These are phyloP conservation scores for Pristionchus maxplancki DNA, from an alignment of 2,888 invertebrate genomes.

Conservation along the genomic window DNA sequence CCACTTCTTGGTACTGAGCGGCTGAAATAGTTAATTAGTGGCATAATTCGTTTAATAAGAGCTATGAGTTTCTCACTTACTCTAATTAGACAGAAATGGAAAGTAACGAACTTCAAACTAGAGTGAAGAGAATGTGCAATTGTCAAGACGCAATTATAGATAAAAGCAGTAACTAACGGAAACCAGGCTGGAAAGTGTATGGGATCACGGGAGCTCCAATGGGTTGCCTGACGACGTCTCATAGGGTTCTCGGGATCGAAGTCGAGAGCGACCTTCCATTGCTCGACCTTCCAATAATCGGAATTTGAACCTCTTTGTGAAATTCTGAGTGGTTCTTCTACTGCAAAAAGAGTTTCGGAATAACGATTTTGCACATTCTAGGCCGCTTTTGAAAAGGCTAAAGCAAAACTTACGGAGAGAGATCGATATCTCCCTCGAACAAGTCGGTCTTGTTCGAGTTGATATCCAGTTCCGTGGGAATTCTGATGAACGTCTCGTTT, in stretches of 20 bases:
- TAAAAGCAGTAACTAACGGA: constrained; percentile 1
- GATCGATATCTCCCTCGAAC: constrained; percentile 30
- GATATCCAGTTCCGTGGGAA: constrained; percentile 14
- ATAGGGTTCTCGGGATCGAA: neutral
- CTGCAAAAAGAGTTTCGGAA: neutral
- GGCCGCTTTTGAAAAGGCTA: neutral
- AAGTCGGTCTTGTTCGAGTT: neutral
- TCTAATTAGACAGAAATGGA: neutral
- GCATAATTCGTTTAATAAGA: neutral
- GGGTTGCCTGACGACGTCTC: constrained; percentile 24
- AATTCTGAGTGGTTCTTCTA: neutral
- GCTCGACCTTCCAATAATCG: neutral
- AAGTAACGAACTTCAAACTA: neutral
- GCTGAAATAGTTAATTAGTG: constrained; percentile 7
- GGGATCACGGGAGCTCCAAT: constrained; percentile 25
- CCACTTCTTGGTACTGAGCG: neutral
- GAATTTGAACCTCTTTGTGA: neutral
- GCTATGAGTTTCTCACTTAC: too few species aligned
- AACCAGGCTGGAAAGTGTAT: constrained; percentile 14
- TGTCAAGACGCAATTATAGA: too few species aligned
- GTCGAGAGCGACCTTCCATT: constrained; percentile 22
- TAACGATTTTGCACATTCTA: neutral
- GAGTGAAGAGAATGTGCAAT: too few species aligned
- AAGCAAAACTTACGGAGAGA: neutral
- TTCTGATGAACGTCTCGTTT: neutral